A percentile compares a stretch with the other conserved stretches of the same genome.
These are phyloP conservation scores for Eugnorisma glareosa DNA, from an alignment of 2,888 invertebrate species.

Conservation along the genomic window DNA sequence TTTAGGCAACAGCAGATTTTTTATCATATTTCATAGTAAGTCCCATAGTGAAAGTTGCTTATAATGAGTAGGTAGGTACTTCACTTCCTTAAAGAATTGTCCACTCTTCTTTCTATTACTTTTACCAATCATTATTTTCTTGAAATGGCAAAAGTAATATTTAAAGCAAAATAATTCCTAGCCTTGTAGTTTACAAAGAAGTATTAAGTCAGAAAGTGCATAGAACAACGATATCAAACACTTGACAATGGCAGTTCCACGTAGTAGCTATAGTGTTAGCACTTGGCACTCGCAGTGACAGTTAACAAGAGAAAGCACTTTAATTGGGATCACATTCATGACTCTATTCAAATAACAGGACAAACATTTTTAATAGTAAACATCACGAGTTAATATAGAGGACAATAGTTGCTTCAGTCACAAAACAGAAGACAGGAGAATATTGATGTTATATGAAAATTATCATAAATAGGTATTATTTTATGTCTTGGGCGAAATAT, in stretches of 20 bases:
- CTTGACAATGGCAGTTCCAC: slow-evolving; percentile 1
- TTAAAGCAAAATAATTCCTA: background rate
- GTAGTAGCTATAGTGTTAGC: background rate
- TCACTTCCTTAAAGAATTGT: no score
- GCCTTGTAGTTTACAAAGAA: background rate
- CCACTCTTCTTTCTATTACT: no score
- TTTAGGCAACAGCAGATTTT: no score
- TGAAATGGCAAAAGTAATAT: background rate
- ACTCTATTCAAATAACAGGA: background rate
- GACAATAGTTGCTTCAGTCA: background rate
- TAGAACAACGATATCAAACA: slow-evolving; percentile 4
- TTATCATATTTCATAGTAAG: no score
- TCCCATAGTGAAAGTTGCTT: no score
- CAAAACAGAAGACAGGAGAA: background rate
- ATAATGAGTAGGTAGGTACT: no score
- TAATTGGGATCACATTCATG: slow-evolving; percentile 25
- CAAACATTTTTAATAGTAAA: slow-evolving; percentile 1
- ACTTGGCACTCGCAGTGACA: slow-evolving; percentile 12
- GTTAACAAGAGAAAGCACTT: slow-evolving; percentile 46
- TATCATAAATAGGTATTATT: background rate
- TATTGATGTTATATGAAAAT: background rate
- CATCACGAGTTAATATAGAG: background rate
- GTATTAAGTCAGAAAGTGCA: background rate
- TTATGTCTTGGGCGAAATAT: no score
- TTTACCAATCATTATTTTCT: background rate